phyloP scores from a whole-genome alignment of 2,113 vertebrate genomes.

The Ondatra zibethicus region DNA sequence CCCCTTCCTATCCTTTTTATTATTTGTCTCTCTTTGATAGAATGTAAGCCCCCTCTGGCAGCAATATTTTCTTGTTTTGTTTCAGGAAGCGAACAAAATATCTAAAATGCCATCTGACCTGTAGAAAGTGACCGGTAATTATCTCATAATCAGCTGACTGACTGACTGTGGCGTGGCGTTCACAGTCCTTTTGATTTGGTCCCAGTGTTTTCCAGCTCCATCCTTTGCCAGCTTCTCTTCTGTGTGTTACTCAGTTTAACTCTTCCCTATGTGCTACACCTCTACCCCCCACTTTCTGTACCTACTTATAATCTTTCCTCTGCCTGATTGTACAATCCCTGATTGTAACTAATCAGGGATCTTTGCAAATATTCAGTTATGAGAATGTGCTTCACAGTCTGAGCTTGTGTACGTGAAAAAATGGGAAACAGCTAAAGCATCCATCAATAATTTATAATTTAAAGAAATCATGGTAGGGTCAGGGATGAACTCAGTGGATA shows the following conservation, averaged over 20 bases:
- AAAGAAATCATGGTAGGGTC: neutral
- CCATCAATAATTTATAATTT: slow-evolving; percentile 28
- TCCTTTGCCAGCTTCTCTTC: neutral
- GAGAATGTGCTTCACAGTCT: neutral
- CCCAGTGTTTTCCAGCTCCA: neutral
- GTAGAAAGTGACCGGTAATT: neutral
- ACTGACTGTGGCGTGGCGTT: neutral
- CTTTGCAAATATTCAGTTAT: slow-evolving; percentile 17
- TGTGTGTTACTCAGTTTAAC: neutral
- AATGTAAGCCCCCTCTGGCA: neutral
- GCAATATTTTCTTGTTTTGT: neutral
- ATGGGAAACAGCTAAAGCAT: neutral
- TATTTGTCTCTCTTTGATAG: slow-evolving; percentile 20
- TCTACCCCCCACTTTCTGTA: neutral
- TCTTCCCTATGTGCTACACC: neutral
- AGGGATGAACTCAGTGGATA: neutral
- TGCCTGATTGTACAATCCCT: no score
- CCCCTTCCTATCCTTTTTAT: neutral
- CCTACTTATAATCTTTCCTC: neutral
- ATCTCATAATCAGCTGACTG: neutral
- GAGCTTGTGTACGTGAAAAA: neutral
- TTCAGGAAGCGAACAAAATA: neutral
- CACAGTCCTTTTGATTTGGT: neutral
- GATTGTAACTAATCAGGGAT: neutral
- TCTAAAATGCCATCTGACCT: neutral